A percentile compares a stretch with the other conserved stretches of the same genome.
These are phyloP conservation scores for Campoplex nolae DNA, from an alignment of 2,888 invertebrate species.

Conservation along the genomic window DNA sequence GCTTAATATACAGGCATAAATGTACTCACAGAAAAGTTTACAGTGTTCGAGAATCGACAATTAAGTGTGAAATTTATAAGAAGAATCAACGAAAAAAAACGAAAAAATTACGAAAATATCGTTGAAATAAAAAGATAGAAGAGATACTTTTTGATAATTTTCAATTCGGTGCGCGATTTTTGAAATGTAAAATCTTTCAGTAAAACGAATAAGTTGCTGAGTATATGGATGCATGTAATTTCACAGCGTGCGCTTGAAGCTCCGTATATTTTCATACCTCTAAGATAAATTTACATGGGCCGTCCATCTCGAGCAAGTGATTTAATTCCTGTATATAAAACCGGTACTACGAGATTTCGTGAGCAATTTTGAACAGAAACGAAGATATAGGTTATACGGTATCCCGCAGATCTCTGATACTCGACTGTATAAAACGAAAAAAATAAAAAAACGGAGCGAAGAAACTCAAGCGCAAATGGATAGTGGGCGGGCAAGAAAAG, in stretches of 20 bases:
- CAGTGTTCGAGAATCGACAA: constrained; percentile 5
- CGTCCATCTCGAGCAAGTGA: constrained; percentile 40
- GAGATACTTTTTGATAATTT: constrained; percentile 17
- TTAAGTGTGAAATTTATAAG: neutral
- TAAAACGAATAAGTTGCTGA: neutral
- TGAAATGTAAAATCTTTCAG: neutral
- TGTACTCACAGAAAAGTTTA: constrained; percentile 17
- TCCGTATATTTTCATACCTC: constrained; percentile 72
- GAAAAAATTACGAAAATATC: constrained; percentile 10
- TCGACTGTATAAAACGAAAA: neutral
- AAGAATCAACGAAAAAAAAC: neutral
- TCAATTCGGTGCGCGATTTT: neutral
- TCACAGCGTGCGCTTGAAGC: constrained; percentile 63
- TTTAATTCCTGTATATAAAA: constrained; percentile 21
- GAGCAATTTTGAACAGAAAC: constrained; percentile 8
- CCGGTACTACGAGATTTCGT: neutral
- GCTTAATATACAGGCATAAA: constrained; percentile 33
- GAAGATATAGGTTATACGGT: constrained; percentile 19
- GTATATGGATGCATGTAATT: constrained; percentile 49
- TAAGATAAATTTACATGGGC: constrained; percentile 59
- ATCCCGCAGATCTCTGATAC: constrained; percentile 4
- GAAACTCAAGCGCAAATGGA: constrained; percentile 31
- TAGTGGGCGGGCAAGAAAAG: constrained; percentile 21
- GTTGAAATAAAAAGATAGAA: neutral
- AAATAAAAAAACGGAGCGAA: neutral